phyloP scores from a whole-genome alignment of 2,113 vertebrate species.

The Serilophus lunatus region DNA sequence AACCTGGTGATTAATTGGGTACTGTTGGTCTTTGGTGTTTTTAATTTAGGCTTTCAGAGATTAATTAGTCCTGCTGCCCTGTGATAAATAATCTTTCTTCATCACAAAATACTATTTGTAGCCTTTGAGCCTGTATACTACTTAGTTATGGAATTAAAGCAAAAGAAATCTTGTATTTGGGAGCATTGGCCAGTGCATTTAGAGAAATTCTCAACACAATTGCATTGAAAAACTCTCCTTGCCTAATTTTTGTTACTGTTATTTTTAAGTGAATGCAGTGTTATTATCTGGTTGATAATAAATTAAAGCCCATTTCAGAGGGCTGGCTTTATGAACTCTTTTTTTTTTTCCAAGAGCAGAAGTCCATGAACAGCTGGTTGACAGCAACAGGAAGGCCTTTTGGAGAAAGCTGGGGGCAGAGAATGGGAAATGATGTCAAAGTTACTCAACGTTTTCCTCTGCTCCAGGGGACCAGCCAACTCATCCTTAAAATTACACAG shows the following conservation, averaged over 20 bases:
- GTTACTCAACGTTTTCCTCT: background rate
- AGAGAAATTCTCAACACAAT: background rate
- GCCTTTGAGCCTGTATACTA: background rate
- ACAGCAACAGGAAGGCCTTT: background rate
- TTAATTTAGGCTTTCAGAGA: background rate
- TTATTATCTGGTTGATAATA: background rate
- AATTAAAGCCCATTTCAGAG: background rate
- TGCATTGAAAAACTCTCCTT: background rate
- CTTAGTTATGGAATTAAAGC: slow-evolving; percentile 42
- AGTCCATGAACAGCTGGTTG: background rate
- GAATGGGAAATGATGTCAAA: background rate
- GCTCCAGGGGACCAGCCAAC: background rate
- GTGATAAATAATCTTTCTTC: background rate
- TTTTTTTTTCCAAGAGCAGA: background rate
- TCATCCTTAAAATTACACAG: background rate
- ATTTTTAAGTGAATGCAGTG: background rate
- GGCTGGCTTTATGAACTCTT: background rate
- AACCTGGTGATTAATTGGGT: background rate
- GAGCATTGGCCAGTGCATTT: background rate
- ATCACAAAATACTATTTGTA: background rate
- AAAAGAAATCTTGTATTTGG: background rate
- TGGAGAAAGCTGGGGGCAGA: background rate
- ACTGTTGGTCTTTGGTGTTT: background rate
- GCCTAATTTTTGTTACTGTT: background rate
- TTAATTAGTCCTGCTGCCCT: background rate